phyloP scores from a whole-genome alignment of 1,140 invertebrate genomes.

The Phymastichus coffea region DNA sequence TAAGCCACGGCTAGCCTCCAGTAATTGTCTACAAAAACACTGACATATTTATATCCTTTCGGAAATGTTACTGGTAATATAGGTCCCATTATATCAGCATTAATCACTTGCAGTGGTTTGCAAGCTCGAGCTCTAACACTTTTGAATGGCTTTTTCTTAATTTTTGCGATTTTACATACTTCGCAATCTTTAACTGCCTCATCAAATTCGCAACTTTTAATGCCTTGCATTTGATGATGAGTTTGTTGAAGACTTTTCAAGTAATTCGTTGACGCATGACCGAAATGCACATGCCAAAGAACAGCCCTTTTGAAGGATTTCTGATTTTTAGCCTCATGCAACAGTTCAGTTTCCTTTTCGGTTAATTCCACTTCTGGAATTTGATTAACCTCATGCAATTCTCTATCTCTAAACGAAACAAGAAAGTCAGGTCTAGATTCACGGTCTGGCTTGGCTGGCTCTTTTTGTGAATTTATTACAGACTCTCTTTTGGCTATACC shows the following conservation, averaged over 20 bases:
- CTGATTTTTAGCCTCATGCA: too few species aligned
- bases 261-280: neutral
- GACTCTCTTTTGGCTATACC: too few species aligned
- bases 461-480: too few species aligned
- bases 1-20: neutral
- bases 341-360: too few species aligned
- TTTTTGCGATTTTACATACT: neutral
- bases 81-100: neutral
- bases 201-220: neutral
- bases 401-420: too few species aligned
- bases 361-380: too few species aligned
- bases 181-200: neutral
- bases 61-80: conserved; percentile 4
- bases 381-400: too few species aligned
- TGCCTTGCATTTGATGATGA: neutral
- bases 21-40: neutral
- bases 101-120: conserved; percentile 2
- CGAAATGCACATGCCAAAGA: neutral
- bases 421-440: too few species aligned
- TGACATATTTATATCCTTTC: conserved; percentile 26
- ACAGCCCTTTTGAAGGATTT: neutral
- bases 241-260: neutral
- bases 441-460: too few species aligned
- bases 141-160: neutral
- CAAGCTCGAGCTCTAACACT: neutral